Percentiles rank a stretch among this genome's conserved stretches.
Evolutionary conservation across 2,888 invertebrate genomes (phyloP).

Genomic region (Pocota personata): DNA sequence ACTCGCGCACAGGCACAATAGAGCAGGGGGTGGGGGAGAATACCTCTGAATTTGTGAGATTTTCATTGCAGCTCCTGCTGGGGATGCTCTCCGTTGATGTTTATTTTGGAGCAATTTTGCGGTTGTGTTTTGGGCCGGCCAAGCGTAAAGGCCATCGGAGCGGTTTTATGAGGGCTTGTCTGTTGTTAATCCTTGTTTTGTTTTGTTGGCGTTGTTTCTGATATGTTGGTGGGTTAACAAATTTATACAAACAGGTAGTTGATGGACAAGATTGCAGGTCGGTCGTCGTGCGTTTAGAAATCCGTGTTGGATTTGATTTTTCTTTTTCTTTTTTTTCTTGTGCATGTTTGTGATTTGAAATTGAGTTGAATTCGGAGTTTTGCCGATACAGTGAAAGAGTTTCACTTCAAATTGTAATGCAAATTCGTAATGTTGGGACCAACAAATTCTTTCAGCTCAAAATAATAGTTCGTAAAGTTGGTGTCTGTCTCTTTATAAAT

Average conservation of each 20-base stretch:
- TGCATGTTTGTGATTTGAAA: not conserved
- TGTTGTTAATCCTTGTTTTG: constrained; percentile 61
- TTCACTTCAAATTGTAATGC: no score
- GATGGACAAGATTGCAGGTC: constrained; percentile 56
- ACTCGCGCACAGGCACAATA: constrained; percentile 23
- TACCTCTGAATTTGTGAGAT: constrained; percentile 15
- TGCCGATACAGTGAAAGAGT: no score
- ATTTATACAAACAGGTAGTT: constrained; percentile 66
- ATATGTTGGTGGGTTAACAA: constrained; percentile 61
- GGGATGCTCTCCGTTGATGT: constrained; percentile 38
- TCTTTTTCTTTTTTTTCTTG: not conserved
- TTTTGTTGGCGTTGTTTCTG: constrained; percentile 32
- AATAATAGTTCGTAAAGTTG: no score
- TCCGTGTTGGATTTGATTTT: constrained; percentile 3
- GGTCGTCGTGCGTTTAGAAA: constrained; percentile 33
- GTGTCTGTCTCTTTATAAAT: no score
- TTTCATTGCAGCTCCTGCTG: constrained; percentile 41
- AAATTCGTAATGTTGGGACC: no score
- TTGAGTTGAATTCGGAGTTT: not conserved
- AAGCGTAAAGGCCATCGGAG: constrained; percentile 7
- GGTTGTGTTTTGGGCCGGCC: not conserved
- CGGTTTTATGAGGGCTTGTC: constrained; percentile 47
- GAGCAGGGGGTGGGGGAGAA: not conserved
- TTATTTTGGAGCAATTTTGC: constrained; percentile 35
- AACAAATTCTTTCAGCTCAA: no score